phyloP scores from a whole-genome alignment of 1,140 invertebrate genomes.

The Watersipora subatra region DNA sequence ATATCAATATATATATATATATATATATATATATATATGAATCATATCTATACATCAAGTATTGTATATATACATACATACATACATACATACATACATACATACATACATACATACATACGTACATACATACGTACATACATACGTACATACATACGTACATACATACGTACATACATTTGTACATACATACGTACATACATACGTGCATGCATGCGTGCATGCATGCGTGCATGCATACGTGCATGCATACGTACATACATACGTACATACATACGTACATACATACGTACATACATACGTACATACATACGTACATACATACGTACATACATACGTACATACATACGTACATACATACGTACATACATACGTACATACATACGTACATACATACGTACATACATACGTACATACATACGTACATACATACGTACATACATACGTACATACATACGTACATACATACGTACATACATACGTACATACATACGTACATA shows the following conservation, averaged over 20 bases:
- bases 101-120: not conserved
- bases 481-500: too few relatives aligned
- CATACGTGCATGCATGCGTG: not conserved
- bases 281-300: not conserved
- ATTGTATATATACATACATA: not conserved
- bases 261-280: not conserved
- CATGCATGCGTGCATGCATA: not conserved
- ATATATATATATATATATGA: not conserved
- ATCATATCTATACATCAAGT: not conserved
- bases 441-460: too few relatives aligned
- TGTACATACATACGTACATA: too few relatives aligned
- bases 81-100: not conserved
- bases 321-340: too few relatives aligned
- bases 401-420: too few relatives aligned
- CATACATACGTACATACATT: too few relatives aligned
- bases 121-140: not conserved
- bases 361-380: too few relatives aligned
- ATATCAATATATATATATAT: not conserved
- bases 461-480: too few relatives aligned
- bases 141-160: not conserved
- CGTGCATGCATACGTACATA: not conserved
- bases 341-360: too few relatives aligned
- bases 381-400: too few relatives aligned
- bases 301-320: too few relatives aligned
- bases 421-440: too few relatives aligned